These are phyloP conservation scores for Cladopsammia gracilis DNA, from an alignment of 64 coral and sea anemone genomes.

Conservation along the genomic window DNA sequence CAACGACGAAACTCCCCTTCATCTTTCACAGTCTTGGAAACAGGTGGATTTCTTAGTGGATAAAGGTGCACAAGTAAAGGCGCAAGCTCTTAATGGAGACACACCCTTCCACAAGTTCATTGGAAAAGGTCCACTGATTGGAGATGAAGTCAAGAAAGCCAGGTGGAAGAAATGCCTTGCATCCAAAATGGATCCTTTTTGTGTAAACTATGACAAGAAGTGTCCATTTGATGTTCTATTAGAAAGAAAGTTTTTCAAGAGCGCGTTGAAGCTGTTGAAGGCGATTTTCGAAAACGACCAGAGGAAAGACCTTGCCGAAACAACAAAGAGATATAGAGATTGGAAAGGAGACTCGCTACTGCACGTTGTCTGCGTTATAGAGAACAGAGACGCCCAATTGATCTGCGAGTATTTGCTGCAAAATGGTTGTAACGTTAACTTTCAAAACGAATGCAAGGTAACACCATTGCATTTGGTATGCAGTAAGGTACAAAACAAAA, in stretches of 20 bases:
- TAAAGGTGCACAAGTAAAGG: conserved; percentile 18
- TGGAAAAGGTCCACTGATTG: background rate
- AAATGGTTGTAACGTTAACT: conserved; percentile 24
- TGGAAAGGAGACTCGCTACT: background rate
- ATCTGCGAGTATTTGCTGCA: conserved; percentile 30
- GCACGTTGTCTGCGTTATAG: background rate
- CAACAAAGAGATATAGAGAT: background rate
- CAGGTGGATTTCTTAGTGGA: conserved; percentile 1
- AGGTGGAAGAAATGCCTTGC: conserved; percentile 1
- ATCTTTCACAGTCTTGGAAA: conserved; percentile 22
- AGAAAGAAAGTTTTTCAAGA: conserved; percentile 17
- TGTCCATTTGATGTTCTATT: conserved; percentile 38
- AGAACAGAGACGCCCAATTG: background rate
- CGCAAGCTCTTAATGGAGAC: conserved; percentile 20
- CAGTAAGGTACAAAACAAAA: background rate
- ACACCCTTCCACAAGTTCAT: conserved; percentile 33
- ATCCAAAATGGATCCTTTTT: conserved; percentile 22
- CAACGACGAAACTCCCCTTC: conserved; percentile 8
- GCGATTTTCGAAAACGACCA: background rate
- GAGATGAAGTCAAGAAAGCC: conserved; percentile 4
- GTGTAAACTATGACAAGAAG: background rate
- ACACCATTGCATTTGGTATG: conserved; percentile 9
- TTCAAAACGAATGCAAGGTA: conserved; percentile 20
- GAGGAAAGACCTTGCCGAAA: background rate
- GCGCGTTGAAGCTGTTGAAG: background rate